These are phyloP conservation scores for Miltochrista miniata DNA, from an alignment of 2,888 invertebrate genomes.

Conservation along the genomic window DNA sequence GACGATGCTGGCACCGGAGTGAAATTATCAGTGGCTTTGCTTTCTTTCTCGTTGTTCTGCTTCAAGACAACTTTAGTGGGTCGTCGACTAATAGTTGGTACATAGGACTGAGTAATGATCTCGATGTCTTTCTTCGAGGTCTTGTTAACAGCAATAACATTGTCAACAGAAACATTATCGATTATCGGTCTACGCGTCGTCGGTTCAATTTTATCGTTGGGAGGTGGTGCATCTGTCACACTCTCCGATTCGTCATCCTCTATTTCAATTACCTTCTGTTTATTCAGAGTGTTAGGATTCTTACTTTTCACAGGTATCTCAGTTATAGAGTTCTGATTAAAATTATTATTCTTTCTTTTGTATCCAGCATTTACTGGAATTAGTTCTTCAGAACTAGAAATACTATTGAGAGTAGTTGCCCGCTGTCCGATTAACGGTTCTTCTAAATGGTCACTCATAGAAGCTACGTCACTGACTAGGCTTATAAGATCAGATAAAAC, in stretches of 20 bases:
- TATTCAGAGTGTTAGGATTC: slow-evolving; percentile 43
- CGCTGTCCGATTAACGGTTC: slow-evolving; percentile 35
- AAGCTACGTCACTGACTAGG: slow-evolving; percentile 74
- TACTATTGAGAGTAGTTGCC: slow-evolving; percentile 43
- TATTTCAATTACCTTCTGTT: slow-evolving; percentile 67
- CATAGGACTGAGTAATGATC: slow-evolving; percentile 71
- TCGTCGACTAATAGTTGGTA: slow-evolving; percentile 65
- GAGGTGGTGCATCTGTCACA: slow-evolving; percentile 68
- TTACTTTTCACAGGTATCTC: slow-evolving; percentile 68
- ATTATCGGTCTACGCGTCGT: slow-evolving; percentile 71
- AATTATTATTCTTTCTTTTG: slow-evolving; percentile 75
- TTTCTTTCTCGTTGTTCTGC: slow-evolving; percentile 49
- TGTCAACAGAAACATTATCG: slow-evolving; percentile 69
- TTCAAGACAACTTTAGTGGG: slow-evolving; percentile 73
- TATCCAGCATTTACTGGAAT: slow-evolving; percentile 74
- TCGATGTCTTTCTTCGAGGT: slow-evolving; percentile 68
- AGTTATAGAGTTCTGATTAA: slow-evolving; percentile 74
- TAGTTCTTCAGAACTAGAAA: slow-evolving; percentile 72
- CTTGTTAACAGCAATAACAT: slow-evolving; percentile 46
- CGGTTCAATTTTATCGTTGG: slow-evolving; percentile 70
- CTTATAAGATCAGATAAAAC: slow-evolving; percentile 70
- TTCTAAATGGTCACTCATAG: slow-evolving; percentile 69
- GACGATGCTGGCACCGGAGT: slow-evolving; percentile 31
- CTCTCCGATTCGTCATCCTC: slow-evolving; percentile 65
- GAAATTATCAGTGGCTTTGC: slow-evolving; percentile 33